A percentile compares a stretch with the other conserved stretches of the same genome.
Evolutionary conservation across 2,888 invertebrate genomes (phyloP).

Genomic region (Drosophila nigritarsus): DNA sequence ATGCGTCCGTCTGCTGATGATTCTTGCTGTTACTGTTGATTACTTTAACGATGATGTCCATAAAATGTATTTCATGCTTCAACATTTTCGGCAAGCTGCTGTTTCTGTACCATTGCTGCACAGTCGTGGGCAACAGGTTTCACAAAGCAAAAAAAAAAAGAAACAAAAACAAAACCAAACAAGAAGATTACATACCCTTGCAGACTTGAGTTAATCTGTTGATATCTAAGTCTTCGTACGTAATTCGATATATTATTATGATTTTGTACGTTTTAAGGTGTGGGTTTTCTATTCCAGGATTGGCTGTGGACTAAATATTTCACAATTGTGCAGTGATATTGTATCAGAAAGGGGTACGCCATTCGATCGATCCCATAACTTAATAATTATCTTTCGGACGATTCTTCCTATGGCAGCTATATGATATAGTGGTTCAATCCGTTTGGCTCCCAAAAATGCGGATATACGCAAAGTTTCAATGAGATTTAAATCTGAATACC

Average conservation of each 20-base stretch:
- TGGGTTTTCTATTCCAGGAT: neutral
- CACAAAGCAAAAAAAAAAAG: constrained; percentile 29
- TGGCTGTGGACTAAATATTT: neutral
- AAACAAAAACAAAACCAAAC: constrained; percentile 26
- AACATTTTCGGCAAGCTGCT: constrained; percentile 45
- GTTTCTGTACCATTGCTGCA: constrained; percentile 6
- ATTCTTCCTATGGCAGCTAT: neutral
- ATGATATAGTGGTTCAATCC: neutral
- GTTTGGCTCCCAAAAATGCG: neutral
- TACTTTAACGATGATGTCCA: constrained; percentile 77
- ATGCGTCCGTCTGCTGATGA: constrained; percentile 59
- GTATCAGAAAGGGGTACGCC: neutral
- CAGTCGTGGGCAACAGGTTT: constrained; percentile 62
- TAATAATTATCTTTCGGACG: neutral
- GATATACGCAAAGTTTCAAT: neutral
- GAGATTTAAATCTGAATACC: neutral
- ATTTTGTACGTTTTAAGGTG: neutral
- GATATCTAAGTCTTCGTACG: neutral
- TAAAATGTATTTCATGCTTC: constrained; percentile 68
- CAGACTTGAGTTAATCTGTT: neutral
- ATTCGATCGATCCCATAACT: neutral
- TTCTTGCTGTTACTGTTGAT: constrained; percentile 73
- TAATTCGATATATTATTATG: neutral
- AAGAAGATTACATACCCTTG: constrained; percentile 8
- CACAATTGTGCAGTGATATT: too few relatives aligned